A percentile compares a stretch with the other conserved stretches of the same genome.
Evolutionary conservation across 2,797 vertebrate species (phyloP).

Genomic region (Rhabdophis nuchalis): DNA sequence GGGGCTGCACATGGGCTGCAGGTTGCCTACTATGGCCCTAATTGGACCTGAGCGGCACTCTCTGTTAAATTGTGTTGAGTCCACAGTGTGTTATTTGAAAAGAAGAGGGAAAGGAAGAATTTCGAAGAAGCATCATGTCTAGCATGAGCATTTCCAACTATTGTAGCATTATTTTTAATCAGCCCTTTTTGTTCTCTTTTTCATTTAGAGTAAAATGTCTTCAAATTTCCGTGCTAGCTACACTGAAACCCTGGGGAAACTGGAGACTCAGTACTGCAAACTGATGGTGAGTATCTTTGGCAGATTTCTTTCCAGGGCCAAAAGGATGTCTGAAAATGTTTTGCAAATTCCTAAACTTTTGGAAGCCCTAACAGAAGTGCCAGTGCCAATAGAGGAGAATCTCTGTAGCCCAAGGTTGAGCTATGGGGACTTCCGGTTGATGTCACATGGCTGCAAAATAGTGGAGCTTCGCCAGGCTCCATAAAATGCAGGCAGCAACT

Average conservation of each 20-base stretch:
- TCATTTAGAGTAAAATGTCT: slow-evolving; percentile 83
- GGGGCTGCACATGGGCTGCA: background rate
- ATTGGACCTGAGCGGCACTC: background rate
- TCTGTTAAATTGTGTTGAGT: background rate
- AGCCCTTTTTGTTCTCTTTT: background rate
- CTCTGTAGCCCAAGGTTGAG: background rate
- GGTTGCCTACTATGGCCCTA: background rate
- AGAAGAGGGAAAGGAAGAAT: background rate
- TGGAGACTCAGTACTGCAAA: slow-evolving; percentile 96
- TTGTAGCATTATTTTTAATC: background rate
- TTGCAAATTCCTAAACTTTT: background rate
- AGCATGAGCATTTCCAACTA: rapidly evolving
- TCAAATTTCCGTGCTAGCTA: slow-evolving; percentile 88
- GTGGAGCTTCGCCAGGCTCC: too few relatives aligned
- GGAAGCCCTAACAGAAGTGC: background rate
- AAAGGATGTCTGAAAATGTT: too few relatives aligned
- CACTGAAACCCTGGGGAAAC: slow-evolving; percentile 87
- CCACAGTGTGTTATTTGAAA: background rate
- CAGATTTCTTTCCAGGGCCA: background rate
- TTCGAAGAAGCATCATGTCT: background rate
- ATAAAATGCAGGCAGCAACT: too few relatives aligned
- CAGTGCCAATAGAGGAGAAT: background rate
- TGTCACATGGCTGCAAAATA: too few relatives aligned
- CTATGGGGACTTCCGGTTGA: too few relatives aligned
- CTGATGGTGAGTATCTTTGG: slow-evolving; percentile 80